Percentiles rank a stretch among this genome's conserved stretches.
phyloP scores from a whole-genome alignment of 2,113 vertebrate genomes.

The Megalops atlanticus region DNA sequence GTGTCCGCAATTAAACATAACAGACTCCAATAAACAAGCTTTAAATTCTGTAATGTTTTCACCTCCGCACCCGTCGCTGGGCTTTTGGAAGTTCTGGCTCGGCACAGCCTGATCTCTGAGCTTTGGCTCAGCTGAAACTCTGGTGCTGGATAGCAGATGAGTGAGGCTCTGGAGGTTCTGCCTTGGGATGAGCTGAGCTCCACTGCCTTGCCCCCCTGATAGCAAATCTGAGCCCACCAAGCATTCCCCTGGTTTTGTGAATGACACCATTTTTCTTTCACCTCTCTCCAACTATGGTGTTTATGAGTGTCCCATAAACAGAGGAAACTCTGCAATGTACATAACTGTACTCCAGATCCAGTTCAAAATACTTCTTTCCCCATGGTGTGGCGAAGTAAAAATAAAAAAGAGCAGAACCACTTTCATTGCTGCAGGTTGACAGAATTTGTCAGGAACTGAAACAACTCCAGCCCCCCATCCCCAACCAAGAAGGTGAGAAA shows the following conservation, averaged over 20 bases:
- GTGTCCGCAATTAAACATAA: slow-evolving; percentile 34
- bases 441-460: not conserved
- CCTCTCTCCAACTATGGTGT: not conserved
- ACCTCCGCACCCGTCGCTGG: not conserved
- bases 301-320: not conserved
- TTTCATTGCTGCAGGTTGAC: not conserved
- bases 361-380: not conserved
- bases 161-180: not conserved
- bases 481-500: not conserved
- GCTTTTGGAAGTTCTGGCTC: not conserved
- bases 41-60: slow-evolving; percentile 5
- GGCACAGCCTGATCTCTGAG: too few relatives aligned
- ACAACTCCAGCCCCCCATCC: not conserved
- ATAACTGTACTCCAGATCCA: not conserved
- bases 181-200: not conserved
- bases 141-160: not conserved
- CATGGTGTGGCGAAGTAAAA: not conserved
- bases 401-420: not conserved
- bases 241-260: not conserved
- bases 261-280: not conserved
- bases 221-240: not conserved
- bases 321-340: not conserved
- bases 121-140: not conserved
- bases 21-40: slow-evolving; percentile 29
- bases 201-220: not conserved